phyloP scores from a whole-genome alignment of 2,113 vertebrate species.

The Arizona elegans region DNA sequence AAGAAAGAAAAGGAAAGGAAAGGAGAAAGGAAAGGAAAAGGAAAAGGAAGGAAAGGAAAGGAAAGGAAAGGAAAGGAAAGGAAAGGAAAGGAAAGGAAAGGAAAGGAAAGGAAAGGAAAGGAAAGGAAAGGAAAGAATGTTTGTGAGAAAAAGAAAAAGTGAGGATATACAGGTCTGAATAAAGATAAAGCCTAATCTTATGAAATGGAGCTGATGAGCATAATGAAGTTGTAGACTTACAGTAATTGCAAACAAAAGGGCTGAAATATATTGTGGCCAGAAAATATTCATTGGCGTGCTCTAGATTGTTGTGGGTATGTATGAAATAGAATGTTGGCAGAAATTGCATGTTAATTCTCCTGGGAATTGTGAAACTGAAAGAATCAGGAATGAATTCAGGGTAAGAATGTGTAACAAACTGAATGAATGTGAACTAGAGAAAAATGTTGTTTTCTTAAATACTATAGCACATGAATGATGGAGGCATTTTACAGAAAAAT shows the following conservation, averaged over 20 bases:
- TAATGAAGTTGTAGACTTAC: not conserved
- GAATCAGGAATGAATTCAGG: not conserved
- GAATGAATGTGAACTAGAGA: not conserved
- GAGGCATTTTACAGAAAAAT: not conserved
- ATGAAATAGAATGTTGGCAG: not conserved
- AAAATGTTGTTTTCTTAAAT: not conserved
- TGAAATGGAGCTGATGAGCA: not conserved
- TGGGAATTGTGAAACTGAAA: not conserved
- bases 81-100: no score
- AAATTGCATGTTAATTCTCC: not conserved
- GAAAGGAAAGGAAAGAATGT: no score
- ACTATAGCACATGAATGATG: not conserved
- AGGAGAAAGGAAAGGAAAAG: no score
- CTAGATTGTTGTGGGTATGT: not conserved
- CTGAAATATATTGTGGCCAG: not conserved
- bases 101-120: no score
- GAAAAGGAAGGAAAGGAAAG: not conserved
- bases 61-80: not conserved
- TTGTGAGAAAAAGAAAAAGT: not conserved
- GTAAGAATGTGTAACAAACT: not conserved
- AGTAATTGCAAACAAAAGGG: not conserved
- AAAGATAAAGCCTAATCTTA: not conserved
- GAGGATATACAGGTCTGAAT: not conserved
- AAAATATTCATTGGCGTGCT: not conserved
- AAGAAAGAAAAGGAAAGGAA: not conserved